Evolutionary conservation across 2,888 invertebrate species (phyloP).

Genomic region (Campoplex capitator): DNA sequence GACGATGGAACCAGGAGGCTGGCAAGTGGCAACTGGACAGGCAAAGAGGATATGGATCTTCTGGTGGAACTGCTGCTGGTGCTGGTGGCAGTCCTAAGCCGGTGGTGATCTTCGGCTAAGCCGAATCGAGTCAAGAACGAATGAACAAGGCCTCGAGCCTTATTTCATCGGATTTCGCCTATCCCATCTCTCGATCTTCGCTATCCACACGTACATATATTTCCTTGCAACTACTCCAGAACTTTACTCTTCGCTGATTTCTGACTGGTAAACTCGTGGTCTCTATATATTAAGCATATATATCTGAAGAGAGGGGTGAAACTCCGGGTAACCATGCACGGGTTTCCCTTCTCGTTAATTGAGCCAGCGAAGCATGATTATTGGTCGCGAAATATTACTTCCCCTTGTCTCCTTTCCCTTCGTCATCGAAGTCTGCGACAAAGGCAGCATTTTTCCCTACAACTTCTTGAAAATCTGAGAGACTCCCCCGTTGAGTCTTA

Average conservation of each 20-base stretch:
- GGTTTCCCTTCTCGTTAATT: constrained; percentile 63
- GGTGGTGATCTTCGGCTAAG: constrained; percentile 76
- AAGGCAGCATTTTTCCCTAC: constrained; percentile 32
- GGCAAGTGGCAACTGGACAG: constrained; percentile 54
- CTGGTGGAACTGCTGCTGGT: constrained; percentile 14
- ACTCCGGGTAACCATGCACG: constrained; percentile 26
- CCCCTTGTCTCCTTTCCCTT: constrained; percentile 3
- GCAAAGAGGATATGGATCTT: constrained; percentile 52
- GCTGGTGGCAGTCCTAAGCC: constrained; percentile 72
- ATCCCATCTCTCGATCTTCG: constrained; percentile 44
- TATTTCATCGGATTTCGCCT: constrained; percentile 60
- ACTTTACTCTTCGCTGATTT: constrained; percentile 63
- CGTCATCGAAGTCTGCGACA: constrained; percentile 27
- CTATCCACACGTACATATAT: constrained; percentile 1
- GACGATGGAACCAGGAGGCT: constrained; percentile 64
- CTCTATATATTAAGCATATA: constrained; percentile 14
- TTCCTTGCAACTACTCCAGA: constrained; percentile 42
- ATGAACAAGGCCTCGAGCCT: constrained; percentile 71
- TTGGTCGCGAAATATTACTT: constrained; percentile 63
- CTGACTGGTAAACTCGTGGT: constrained; percentile 51
- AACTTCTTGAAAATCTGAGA: constrained; percentile 25
- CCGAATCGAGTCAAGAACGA: constrained; percentile 71
- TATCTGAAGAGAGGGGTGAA: neutral
- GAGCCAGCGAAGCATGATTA: constrained; percentile 64
- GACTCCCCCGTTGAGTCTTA: neutral